Base-by-base conservation (phyloP, 2,113 vertebrate genomes). In the Ornithorhynchus anatinus region DNA sequence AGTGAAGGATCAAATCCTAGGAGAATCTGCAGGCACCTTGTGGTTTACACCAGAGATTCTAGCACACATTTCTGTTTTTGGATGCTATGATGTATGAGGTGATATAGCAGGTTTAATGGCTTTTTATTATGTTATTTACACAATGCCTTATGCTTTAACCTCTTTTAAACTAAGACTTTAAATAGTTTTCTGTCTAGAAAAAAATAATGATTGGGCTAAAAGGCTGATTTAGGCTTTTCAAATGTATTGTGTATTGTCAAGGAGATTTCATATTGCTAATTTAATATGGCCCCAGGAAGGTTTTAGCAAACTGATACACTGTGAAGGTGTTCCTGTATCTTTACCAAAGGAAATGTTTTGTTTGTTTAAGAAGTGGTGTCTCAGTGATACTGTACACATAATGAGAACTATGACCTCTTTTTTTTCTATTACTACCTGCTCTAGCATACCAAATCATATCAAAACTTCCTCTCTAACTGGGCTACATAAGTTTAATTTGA, bases 1-100 rank as follows among this genome's bases (percentile, higher is more conserved):
- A 53, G 52, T 67, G 67, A 75, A 32, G 53, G 79, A 75, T 56
- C 48, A 61, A 19, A 64, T 60, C 42, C 44, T 10, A 75, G 48
- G 62, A 70, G 67, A 53, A 58, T 57, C 36, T 39, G 39, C 10
- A 35, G 62, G 31, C 42, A 53, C 27, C 29, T 9, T 35, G 48
- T 67, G 66, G 64, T 72, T 38, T 64, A 39, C 14, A 36, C 56
- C 58, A 37, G 33, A 43, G 13, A 23, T 64, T 57, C 40, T 5
- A 22, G 23, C 45, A 25, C 29, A 48, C 69, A 25, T 56, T 56
- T 47, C 58, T 35, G 59, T 44, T n/a, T 45, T 33, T 37, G 44
- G 68, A 76, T 16, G 56, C 22, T 40, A 1, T 20, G 32, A 36
- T 65, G 11, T 3, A 27, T 11, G n/a, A 10, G 29, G 10, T 58